Evolutionary conservation across 2,888 invertebrate species (phyloP).

Genomic region (Monoplex corrugatus): DNA sequence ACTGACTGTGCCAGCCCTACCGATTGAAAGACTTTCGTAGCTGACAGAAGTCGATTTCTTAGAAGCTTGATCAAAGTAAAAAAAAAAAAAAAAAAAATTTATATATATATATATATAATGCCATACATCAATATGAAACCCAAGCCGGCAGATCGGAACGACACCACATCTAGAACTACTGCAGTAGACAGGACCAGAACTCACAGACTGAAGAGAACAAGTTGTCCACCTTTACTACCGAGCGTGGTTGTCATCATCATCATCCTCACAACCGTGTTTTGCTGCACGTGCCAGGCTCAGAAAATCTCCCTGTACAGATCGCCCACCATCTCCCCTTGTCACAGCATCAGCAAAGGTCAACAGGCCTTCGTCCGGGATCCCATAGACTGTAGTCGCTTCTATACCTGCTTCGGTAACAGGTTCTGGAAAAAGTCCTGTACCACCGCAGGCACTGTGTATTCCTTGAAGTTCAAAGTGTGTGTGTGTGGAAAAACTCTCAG

Average conservation of each 20-base stretch:
- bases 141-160: too few species aligned
- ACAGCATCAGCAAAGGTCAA: neutral
- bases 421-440: constrained; percentile 56
- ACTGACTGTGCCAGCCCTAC: too few species aligned
- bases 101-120: too few species aligned
- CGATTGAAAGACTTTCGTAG: too few species aligned
- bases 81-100: too few species aligned
- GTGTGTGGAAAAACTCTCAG: constrained; percentile 59
- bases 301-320: neutral
- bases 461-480: constrained; percentile 61
- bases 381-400: constrained; percentile 55
- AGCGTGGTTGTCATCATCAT: neutral
- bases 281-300: neutral
- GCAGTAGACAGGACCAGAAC: too few species aligned
- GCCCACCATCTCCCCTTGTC: constrained; percentile 25
- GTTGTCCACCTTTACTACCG: neutral
- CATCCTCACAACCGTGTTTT: neutral
- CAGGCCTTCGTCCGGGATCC: constrained; percentile 47
- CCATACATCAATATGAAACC: too few species aligned
- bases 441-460: constrained; percentile 57
- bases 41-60: too few species aligned
- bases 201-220: neutral
- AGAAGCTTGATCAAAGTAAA: too few species aligned
- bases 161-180: too few species aligned
- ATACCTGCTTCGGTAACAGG: constrained; percentile 56